Conservation (phyloP, 2,888 invertebrate genomes). For the Plusia festucae region DNA sequence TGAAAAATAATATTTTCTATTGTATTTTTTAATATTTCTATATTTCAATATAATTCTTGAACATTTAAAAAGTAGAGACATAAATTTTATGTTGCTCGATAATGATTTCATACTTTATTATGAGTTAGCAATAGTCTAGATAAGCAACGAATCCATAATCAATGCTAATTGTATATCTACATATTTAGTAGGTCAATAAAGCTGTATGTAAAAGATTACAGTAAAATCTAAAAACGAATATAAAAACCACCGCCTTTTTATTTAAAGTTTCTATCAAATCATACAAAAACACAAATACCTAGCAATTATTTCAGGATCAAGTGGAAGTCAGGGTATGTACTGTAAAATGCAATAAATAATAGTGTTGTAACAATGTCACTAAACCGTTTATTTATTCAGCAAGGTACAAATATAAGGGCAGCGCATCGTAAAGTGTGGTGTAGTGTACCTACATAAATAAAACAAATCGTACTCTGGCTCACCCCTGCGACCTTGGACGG, state of each 20-base stretch:
- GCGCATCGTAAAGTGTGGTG: slow-evolving; percentile 56
- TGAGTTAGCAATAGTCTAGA: background rate
- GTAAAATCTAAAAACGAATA: background rate
- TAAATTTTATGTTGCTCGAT: background rate
- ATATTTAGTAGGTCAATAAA: slow-evolving; percentile 4
- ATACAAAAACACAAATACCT: background rate
- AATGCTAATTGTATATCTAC: background rate
- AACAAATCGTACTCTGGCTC: slow-evolving; percentile 60
- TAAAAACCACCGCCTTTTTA: too few relatives aligned
- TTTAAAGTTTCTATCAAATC: too few relatives aligned
- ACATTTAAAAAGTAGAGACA: too few relatives aligned
- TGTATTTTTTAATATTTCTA: too few relatives aligned
- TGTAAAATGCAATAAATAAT: slow-evolving; percentile 45
- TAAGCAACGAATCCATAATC: background rate
- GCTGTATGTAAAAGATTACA: slow-evolving; percentile 1
- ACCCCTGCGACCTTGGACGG: slow-evolving; percentile 79
- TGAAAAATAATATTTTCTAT: too few relatives aligned
- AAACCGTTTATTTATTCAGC: slow-evolving; percentile 58
- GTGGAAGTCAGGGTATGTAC: slow-evolving; percentile 31
- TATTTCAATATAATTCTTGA: too few relatives aligned
- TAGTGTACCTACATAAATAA: slow-evolving; percentile 47
- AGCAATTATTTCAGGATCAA: slow-evolving; percentile 19
- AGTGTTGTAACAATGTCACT: slow-evolving; percentile 49
- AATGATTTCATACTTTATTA: background rate
- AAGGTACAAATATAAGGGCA: slow-evolving; percentile 57